A percentile compares a stretch with the other conserved stretches of the same genome.
phyloP scores from a whole-genome alignment of 1,140 invertebrate genomes.

The Nautilus pompilius region DNA sequence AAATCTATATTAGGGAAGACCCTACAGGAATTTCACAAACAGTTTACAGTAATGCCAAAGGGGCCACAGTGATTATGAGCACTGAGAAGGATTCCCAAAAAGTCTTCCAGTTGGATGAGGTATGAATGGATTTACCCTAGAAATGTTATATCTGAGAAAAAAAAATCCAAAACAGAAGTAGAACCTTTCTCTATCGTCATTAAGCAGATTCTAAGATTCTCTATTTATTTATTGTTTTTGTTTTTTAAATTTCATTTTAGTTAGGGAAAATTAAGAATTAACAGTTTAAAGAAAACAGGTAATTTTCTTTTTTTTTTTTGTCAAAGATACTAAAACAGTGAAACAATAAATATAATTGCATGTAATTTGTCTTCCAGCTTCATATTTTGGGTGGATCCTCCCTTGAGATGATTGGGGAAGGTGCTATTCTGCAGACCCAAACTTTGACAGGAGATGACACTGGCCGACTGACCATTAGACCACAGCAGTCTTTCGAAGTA shows the following conservation, averaged over 20 bases:
- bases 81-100: constrained; percentile 9
- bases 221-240: too few relatives aligned
- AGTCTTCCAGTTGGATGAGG: constrained; percentile 25
- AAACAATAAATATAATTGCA: too few relatives aligned
- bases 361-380: constrained; percentile 14
- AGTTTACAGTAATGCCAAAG: constrained; percentile 20
- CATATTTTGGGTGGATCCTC: constrained; percentile 26
- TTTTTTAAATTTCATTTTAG: too few relatives aligned
- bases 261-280: too few relatives aligned
- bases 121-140: too few relatives aligned
- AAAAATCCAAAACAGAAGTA: too few relatives aligned
- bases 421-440: constrained; percentile 17
- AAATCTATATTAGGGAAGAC: constrained; percentile 35
- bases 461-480: constrained; percentile 22
- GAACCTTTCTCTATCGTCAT: too few relatives aligned
- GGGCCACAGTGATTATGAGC: constrained; percentile 19
- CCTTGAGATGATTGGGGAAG: constrained; percentile 20
- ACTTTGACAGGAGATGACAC: constrained; percentile 29
- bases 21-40: constrained; percentile 25
- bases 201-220: too few relatives aligned
- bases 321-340: too few relatives aligned
- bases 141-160: too few relatives aligned
- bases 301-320: too few relatives aligned
- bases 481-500: constrained; percentile 21
- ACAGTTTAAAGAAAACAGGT: too few relatives aligned